Base-by-base conservation (phyloP, 37 sponge, comb jelly and placozoan genomes). In the Halichondria panicea region DNA sequence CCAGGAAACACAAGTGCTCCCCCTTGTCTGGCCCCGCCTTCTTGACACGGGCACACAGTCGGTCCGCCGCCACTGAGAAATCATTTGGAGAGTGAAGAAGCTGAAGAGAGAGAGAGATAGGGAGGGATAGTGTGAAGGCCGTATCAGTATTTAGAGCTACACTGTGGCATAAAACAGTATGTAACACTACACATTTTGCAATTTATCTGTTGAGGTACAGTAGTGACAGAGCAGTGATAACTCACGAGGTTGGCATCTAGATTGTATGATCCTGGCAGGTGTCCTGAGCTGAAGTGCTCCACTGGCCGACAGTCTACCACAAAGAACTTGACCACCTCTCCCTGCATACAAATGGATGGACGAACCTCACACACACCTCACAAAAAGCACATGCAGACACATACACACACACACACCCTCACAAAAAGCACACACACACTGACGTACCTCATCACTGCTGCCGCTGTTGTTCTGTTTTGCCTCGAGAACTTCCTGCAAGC, bases 231-330 rank as follows among this genome's bases (percentile, higher is more conserved):
- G 44, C 15, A 44, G 42, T 22, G 22, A 35, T 21, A 12, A 75
- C 90, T 74, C 41, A 88, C 89, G 43, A 94, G 84, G 43, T 81
- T 83, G 31, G 97, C 77, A 75, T 96, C 94, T 0, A 96, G 80
- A 67, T 84, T 80, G 32, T 79, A 59, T 0, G 97, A 73, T 1
- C 70, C 70, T 0, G 74, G 90, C 1, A 96, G 67, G 55, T 93
- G 97, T 8, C 97, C 97, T 54, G 63, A 73, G 44, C 84, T 84
- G 71, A 71, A 96, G 67, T 96, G 97, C 22, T 87, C 63, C 56
- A 82, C 45, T n/a, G 97, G 94, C 27, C 97, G 75, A 30, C 94
- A 93, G 75, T 96, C 97, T 34, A 96, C 91, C 13, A 96, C 66
- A 37, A 82, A 57, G 57, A 91, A 96, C 50, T n/a, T n/a, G n/a